These are phyloP conservation scores for Phalanger gymnotis DNA, from an alignment of 2,797 vertebrate genomes.

Conservation along the genomic window DNA sequence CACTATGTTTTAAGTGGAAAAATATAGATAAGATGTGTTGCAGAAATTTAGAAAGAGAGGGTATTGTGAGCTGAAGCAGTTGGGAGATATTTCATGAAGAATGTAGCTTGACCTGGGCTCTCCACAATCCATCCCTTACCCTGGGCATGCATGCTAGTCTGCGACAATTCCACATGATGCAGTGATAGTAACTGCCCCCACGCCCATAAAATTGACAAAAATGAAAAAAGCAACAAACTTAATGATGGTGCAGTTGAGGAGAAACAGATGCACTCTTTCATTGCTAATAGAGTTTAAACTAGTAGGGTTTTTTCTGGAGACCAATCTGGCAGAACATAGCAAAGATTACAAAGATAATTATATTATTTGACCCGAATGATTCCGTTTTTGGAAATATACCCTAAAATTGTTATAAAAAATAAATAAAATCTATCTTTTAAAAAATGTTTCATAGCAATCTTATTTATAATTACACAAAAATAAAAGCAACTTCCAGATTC, in stretches of 20 bases:
- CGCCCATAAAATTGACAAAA: not conserved
- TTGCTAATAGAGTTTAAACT: not conserved
- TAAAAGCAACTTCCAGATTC: not conserved
- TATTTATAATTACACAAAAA: not conserved
- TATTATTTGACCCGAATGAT: not conserved
- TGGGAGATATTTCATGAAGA: not conserved
- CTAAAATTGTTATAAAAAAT: not conserved
- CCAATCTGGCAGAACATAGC: not conserved
- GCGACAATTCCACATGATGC: not conserved
- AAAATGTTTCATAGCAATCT: not conserved
- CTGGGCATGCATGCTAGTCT: not conserved
- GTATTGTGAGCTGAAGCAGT: not conserved
- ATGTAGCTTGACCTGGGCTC: not conserved
- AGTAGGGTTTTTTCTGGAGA: not conserved
- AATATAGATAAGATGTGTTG: not conserved
- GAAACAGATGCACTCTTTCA: not conserved
- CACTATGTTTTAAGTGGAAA: not conserved
- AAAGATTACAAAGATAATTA: not conserved
- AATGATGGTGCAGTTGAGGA: not conserved
- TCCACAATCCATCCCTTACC: not conserved
- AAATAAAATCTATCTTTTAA: not conserved
- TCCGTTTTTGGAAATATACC: not conserved
- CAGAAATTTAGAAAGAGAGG: not conserved
- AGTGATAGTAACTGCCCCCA: not conserved
- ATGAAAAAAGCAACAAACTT: not conserved